phyloP scores from a whole-genome alignment of 1,140 invertebrate genomes.

The Episyrphus balteatus region DNA sequence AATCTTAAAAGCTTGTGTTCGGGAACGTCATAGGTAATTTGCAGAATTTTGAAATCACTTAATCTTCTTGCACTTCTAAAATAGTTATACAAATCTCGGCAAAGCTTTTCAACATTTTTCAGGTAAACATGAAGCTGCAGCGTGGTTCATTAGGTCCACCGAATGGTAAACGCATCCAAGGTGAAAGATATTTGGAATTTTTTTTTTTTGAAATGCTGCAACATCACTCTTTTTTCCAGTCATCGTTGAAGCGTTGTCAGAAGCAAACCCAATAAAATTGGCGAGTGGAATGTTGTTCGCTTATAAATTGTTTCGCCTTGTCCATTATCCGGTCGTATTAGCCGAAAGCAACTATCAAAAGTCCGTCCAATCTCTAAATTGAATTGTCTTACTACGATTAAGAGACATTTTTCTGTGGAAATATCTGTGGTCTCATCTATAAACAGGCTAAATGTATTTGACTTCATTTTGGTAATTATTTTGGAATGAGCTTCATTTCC shows the following conservation, averaged over 20 bases:
- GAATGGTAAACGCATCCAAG: constrained; percentile 1
- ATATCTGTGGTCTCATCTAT: constrained; percentile 2
- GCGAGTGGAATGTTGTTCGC: not conserved
- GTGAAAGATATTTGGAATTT: not conserved
- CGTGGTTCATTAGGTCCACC: not conserved
- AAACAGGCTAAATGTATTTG: not conserved
- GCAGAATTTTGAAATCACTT: no score
- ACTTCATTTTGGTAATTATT: not conserved
- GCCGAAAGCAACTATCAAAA: no score
- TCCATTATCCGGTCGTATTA: no score
- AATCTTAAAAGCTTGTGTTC: no score
- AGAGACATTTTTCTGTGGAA: not conserved
- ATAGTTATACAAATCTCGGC: no score
- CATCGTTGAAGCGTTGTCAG: not conserved
- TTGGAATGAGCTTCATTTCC: not conserved
- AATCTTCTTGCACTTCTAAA: no score
- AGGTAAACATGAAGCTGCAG: not conserved
- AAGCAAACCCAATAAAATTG: not conserved
- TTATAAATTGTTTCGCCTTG: not conserved
- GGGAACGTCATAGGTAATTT: no score
- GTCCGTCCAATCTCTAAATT: no score
- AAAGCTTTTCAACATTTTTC: no score
- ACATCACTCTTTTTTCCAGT: not conserved
- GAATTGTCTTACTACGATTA: not conserved
- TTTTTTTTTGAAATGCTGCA: not conserved